These are phyloP conservation scores for Lycocerus yunnanus DNA, from an alignment of 2,888 invertebrate genomes.

Conservation along the genomic window DNA sequence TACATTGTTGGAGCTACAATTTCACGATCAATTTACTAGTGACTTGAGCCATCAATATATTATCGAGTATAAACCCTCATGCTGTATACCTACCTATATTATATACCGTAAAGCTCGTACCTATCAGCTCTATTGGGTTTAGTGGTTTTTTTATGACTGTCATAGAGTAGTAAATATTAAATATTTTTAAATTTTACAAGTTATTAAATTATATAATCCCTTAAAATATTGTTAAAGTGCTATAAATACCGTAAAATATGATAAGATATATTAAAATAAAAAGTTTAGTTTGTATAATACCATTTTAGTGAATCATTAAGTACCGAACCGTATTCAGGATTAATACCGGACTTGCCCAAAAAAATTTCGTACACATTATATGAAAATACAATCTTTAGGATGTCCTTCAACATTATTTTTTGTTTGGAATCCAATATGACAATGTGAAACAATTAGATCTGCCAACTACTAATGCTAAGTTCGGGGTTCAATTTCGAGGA, in stretches of 20 bases:
- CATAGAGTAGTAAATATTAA: conserved; percentile 32
- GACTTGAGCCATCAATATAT: conserved; percentile 30
- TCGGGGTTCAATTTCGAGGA: too few relatives aligned
- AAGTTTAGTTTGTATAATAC: too few relatives aligned
- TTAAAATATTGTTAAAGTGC: conserved; percentile 7
- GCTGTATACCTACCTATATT: conserved; percentile 15
- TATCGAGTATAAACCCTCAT: conserved; percentile 30
- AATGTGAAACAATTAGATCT: too few relatives aligned
- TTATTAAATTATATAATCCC: conserved; percentile 22
- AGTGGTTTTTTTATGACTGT: conserved; percentile 32
- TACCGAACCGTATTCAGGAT: too few relatives aligned
- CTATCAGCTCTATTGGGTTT: conserved; percentile 37
- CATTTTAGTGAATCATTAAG: too few relatives aligned
- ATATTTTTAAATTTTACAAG: conserved; percentile 31
- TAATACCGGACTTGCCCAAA: too few relatives aligned
- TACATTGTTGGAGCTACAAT: conserved; percentile 20
- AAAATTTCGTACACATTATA: too few relatives aligned
- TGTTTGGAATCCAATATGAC: too few relatives aligned
- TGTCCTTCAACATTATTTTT: too few relatives aligned
- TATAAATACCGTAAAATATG: not conserved
- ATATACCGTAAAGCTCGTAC: conserved; percentile 34
- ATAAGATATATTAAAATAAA: not conserved
- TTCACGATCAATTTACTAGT: conserved; percentile 29
- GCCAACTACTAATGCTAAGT: too few relatives aligned
- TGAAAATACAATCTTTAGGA: too few relatives aligned